A percentile compares a stretch with the other conserved stretches of the same genome.
Evolutionary conservation across 2,888 invertebrate genomes (phyloP).

Genomic region (Litoditis marina): DNA sequence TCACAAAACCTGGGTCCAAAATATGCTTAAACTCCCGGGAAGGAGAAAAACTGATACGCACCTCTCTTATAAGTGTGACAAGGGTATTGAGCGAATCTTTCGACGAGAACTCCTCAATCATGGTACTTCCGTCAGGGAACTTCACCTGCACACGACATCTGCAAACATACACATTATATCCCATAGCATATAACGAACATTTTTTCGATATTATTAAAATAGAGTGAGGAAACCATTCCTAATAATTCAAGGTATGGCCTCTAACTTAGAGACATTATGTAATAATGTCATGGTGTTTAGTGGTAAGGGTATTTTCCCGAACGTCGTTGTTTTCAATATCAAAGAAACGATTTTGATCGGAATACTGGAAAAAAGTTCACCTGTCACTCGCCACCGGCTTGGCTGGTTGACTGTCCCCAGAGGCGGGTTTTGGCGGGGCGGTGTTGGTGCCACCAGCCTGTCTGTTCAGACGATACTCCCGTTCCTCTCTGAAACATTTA

Average conservation of each 20-base stretch:
- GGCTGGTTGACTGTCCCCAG: neutral
- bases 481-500: constrained; percentile 18
- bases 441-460: neutral
- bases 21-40: too few species aligned
- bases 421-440: neutral
- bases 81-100: constrained; percentile 26
- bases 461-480: constrained; percentile 8
- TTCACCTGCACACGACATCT: constrained; percentile 37
- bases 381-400: constrained; percentile 12
- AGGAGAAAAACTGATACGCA: too few species aligned
- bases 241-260: neutral
- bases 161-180: neutral
- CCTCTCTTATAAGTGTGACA: constrained; percentile 20
- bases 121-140: constrained; percentile 26
- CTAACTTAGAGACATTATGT: too few species aligned
- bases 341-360: neutral
- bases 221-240: neutral
- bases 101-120: constrained; percentile 38
- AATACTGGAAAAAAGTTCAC: neutral
- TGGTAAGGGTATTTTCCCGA: too few species aligned
- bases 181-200: neutral
- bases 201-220: neutral
- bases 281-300: too few species aligned
- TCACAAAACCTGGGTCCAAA: too few species aligned
- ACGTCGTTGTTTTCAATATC: too few species aligned